phyloP scores from a whole-genome alignment of 1,140 invertebrate species.

The Plutomurus gul region DNA sequence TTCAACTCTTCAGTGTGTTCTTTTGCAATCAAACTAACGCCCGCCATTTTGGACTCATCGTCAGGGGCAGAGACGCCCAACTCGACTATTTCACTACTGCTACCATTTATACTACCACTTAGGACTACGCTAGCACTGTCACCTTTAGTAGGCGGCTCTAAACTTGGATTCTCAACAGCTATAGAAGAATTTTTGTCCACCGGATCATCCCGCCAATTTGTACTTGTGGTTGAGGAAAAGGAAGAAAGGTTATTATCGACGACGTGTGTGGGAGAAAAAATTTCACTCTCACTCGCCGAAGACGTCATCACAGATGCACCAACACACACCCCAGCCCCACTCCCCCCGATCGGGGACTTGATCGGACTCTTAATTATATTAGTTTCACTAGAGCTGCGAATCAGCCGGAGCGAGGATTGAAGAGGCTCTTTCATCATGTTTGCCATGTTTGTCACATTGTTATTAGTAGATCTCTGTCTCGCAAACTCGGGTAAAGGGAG shows the following conservation, averaged over 20 bases:
- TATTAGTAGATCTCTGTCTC: constrained; percentile 17
- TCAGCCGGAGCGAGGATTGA: neutral
- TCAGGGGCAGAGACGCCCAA: neutral
- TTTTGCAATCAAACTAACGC: constrained; percentile 12
- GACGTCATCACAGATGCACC: constrained; percentile 44
- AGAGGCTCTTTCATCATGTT: constrained; percentile 11
- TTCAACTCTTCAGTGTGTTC: neutral
- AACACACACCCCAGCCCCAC: constrained; percentile 9
- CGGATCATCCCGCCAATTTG: constrained; percentile 38
- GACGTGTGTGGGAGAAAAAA: constrained; percentile 22
- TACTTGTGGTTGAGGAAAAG: constrained; percentile 45
- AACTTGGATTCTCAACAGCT: neutral
- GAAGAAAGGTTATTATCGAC: constrained; percentile 25
- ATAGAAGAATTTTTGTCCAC: constrained; percentile 6
- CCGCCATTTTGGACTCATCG: neutral
- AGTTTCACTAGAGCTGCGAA: constrained; percentile 39
- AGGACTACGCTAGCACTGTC: constrained; percentile 2
- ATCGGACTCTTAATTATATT: constrained; percentile 44
- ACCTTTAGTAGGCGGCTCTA: neutral
- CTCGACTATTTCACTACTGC: constrained; percentile 13
- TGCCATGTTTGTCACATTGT: constrained; percentile 29
- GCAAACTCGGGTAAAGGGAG: constrained; percentile 84
- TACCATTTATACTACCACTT: constrained; percentile 30
- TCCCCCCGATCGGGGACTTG: constrained; percentile 31
- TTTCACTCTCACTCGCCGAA: constrained; percentile 40